Conservation (phyloP, 2,888 invertebrate species). For the Nebria brevicollis region DNA sequence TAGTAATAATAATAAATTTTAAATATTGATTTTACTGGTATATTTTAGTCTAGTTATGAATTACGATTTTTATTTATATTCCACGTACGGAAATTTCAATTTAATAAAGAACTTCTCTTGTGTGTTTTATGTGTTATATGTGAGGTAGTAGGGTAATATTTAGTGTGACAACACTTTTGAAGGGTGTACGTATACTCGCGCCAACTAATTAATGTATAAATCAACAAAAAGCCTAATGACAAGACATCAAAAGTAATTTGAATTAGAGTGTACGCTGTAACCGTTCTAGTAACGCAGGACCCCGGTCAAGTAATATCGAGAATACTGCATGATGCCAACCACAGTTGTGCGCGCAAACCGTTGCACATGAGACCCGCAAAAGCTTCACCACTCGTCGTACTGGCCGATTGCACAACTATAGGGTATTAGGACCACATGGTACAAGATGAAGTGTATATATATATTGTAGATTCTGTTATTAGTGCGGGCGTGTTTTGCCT, state of each 20-base stretch:
- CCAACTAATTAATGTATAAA: constrained; percentile 43
- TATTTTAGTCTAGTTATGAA: too few relatives aligned
- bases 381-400: not conserved
- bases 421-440: constrained; percentile 60
- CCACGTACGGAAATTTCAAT: too few relatives aligned
- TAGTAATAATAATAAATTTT: too few relatives aligned
- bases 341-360: not conserved
- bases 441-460: constrained; percentile 59
- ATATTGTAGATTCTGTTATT: constrained; percentile 57
- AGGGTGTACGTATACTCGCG: not conserved
- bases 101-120: too few relatives aligned
- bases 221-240: constrained; percentile 41
- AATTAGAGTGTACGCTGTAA: constrained; percentile 42
- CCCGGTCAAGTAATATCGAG: constrained; percentile 45
- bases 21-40: too few relatives aligned
- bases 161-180: not conserved
- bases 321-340: constrained; percentile 39
- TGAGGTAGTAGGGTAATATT: too few relatives aligned
- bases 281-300: constrained; percentile 6
- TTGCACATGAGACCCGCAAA: not conserved
- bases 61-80: too few relatives aligned
- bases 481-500: constrained; percentile 51
- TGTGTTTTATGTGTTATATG: too few relatives aligned
- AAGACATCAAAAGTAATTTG: constrained; percentile 44
- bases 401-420: constrained; percentile 47